These are phyloP conservation scores for Metalampra italica DNA, from an alignment of 2,888 invertebrate genomes.

Conservation along the genomic window DNA sequence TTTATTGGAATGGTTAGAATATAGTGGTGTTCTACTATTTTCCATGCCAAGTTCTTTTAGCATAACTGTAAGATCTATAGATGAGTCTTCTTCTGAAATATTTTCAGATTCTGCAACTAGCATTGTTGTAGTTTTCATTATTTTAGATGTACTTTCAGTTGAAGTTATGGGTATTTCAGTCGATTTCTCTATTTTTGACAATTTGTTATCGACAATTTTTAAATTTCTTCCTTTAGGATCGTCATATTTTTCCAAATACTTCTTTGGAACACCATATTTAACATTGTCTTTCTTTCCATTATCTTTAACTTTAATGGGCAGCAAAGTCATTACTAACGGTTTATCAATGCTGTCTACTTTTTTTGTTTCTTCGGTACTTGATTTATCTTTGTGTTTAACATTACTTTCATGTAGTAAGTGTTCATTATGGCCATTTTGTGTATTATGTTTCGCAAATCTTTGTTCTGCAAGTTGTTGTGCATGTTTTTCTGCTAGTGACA, in stretches of 20 bases:
- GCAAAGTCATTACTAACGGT: constrained; percentile 21
- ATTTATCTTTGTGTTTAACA: constrained; percentile 14
- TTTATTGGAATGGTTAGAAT: constrained; percentile 30
- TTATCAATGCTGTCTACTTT: constrained; percentile 18
- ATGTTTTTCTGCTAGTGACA: constrained; percentile 70
- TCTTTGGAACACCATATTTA: constrained; percentile 51
- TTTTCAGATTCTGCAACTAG: constrained; percentile 15
- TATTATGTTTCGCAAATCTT: constrained; percentile 33
- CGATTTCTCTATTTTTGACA: constrained; percentile 22
- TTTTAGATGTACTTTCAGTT: constrained; percentile 16
- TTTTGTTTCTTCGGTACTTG: constrained; percentile 24
- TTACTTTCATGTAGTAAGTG: constrained; percentile 13
- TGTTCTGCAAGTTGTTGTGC: constrained; percentile 63
- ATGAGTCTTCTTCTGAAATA: constrained; percentile 36
- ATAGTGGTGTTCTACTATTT: constrained; percentile 21
- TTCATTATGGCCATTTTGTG: constrained; percentile 21
- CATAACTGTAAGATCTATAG: constrained; percentile 57
- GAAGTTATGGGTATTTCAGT: constrained; percentile 19
- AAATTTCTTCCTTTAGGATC: constrained; percentile 40
- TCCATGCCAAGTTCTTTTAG: constrained; percentile 45
- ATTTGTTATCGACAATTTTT: constrained; percentile 31
- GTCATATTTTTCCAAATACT: constrained; percentile 52
- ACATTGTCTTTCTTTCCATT: constrained; percentile 37
- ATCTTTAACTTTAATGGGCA: constrained; percentile 26
- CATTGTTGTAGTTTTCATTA: constrained; percentile 19